Evolutionary conservation across 1,140 invertebrate genomes (phyloP), one percentile per base, ranked within the genome.

Genomic region (Pseudomyrmex cubaensis): DNA sequence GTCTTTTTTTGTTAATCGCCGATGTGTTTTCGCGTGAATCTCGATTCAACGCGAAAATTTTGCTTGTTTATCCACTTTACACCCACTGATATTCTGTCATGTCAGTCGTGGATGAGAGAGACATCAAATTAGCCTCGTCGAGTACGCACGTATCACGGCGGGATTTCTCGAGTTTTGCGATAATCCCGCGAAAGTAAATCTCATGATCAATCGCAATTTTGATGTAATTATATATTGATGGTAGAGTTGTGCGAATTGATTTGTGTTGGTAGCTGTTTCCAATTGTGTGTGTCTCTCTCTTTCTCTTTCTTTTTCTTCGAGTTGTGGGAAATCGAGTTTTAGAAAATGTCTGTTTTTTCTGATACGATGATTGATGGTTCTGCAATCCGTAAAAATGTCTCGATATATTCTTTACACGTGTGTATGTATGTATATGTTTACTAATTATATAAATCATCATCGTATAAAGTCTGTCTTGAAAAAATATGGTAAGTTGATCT

Each of bases 101-200:
- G 62, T 67, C 25, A 35, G 8, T 67, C 48, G 48, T 56, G 25
- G 75, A 77, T 77, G 63, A 77, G 35, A 77, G 15, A 77, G 50
- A 4, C 48, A 13, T 56, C 13, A 3, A 9, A 52, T 76, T 76
- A 15, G 48, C 52, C 75, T 77, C 52, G 35, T 66, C 63, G 50
- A 67, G 5, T 8, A 46, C 25, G 52, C 56, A 74, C 56, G 44
- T 35, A 50, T 12, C 35, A 50, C 5, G 46, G 25, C 20, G 59
- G 46, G 35, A 64, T 64, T 20, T n/a, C 48, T 63, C 59, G 46
- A 13, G 8, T 44, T 12, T 35, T 44, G 15, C 46, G 25, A 67
- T n/a, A 67, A 2, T 15, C 10, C 12, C 25, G 22, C 15, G 3
- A 66, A 35, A 48, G 15, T 52, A 25, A 35, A 59, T 78, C 5